Evolutionary conservation across 1,140 invertebrate species (phyloP).

Genomic region (Tetramorium alpestre): DNA sequence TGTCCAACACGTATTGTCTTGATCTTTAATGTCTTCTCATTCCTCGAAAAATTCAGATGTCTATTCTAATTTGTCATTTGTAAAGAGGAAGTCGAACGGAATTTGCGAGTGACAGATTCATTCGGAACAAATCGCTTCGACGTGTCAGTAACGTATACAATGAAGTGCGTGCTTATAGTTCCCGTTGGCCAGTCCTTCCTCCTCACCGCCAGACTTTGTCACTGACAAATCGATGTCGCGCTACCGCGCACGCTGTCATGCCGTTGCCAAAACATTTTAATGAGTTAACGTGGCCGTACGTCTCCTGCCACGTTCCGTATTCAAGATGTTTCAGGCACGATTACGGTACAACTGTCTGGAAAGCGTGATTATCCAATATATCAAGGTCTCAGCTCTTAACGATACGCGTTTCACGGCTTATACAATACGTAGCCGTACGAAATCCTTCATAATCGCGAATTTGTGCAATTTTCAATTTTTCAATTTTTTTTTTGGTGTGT

Average conservation of each 20-base stretch:
- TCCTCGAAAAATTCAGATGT: background rate
- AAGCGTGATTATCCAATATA: background rate
- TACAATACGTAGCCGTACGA: background rate
- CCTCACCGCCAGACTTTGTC: slow-evolving; percentile 58
- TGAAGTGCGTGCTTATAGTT: slow-evolving; percentile 52
- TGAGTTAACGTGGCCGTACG: slow-evolving; percentile 45
- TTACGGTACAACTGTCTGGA: background rate
- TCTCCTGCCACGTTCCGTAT: background rate
- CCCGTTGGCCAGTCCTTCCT: slow-evolving; percentile 1
- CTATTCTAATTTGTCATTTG: background rate
- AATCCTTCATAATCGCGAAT: background rate
- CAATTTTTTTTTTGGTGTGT: no score
- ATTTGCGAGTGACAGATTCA: slow-evolving; percentile 27
- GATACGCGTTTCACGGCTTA: background rate
- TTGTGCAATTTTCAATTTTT: background rate
- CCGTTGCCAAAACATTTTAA: slow-evolving; percentile 77
- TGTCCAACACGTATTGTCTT: background rate
- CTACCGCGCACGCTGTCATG: slow-evolving; percentile 68
- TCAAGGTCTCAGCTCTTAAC: background rate
- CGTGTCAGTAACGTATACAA: slow-evolving; percentile 70
- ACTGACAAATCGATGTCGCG: slow-evolving; percentile 77
- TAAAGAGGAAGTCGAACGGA: background rate
- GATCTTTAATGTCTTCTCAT: background rate
- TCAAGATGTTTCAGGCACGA: slow-evolving; percentile 30
- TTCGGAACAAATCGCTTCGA: slow-evolving; percentile 67